Percentiles rank a stretch among this genome's conserved stretches.
Conservation (phyloP, 1,140 invertebrate species). For the Papilio dardanus region DNA sequence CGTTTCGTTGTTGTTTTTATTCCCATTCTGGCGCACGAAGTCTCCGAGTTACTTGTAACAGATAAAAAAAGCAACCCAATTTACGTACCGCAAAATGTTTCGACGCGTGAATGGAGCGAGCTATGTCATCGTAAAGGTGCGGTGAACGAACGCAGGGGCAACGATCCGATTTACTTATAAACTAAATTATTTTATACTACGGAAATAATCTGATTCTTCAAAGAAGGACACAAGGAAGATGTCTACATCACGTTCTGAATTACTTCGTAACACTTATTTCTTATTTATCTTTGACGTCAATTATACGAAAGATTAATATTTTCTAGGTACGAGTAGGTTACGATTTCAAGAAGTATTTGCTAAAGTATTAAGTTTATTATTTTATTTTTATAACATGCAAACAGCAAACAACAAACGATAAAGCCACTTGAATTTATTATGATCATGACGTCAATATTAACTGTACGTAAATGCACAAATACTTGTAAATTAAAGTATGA, state of each 20-base stretch:
- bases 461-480: not conserved
- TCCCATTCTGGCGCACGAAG: constrained; percentile 27
- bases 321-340: not conserved
- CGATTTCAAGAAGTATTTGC: not conserved
- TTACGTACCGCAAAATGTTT: constrained; percentile 11
- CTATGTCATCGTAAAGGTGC: constrained; percentile 49
- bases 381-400: not conserved
- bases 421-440: not conserved
- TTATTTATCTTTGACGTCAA: not conserved
- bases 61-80: constrained; percentile 33
- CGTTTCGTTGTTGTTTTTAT: not conserved
- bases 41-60: constrained; percentile 26
- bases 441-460: not conserved
- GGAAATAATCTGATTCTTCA: constrained; percentile 59
- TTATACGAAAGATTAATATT: not conserved
- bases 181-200: constrained; percentile 53
- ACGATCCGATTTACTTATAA: constrained; percentile 57
- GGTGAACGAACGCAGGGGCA: constrained; percentile 64
- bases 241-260: not conserved
- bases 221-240: constrained; percentile 44
- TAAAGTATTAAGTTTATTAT: not conserved
- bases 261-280: not conserved
- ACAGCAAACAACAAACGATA: not conserved
- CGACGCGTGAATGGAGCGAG: constrained; percentile 41
- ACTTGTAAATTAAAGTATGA: not conserved